These are phyloP conservation scores for Brachionus rotundiformis DNA, from an alignment of 1,140 invertebrate species.

Conservation along the genomic window DNA sequence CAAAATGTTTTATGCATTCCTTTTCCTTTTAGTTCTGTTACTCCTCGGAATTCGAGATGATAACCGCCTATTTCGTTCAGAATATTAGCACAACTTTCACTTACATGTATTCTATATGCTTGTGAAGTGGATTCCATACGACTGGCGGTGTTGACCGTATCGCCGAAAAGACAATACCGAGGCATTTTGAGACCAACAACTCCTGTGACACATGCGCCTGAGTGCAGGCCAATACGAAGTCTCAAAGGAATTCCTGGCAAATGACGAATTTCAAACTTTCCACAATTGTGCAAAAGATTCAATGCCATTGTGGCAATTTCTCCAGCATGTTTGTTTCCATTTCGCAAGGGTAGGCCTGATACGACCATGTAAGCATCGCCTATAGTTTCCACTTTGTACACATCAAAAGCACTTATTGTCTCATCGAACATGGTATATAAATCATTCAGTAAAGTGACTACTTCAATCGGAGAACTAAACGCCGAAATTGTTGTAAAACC, in stretches of 20 bases:
- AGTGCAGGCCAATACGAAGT: constrained; percentile 70
- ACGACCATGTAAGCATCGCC: constrained; percentile 62
- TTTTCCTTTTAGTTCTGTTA: constrained; percentile 78
- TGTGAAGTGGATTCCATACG: constrained; percentile 74
- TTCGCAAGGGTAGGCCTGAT: constrained; percentile 46
- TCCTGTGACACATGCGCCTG: constrained; percentile 26
- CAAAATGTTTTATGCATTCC: constrained; percentile 85
- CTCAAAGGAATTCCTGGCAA: constrained; percentile 76
- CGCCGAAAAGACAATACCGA: constrained; percentile 76
- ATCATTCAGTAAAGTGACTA: constrained; percentile 58
- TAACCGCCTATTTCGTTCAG: constrained; percentile 77
- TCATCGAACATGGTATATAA: constrained; percentile 56
- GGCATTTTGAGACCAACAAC: constrained; percentile 59
- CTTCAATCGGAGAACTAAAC: constrained; percentile 84
- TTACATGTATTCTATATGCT: constrained; percentile 63
- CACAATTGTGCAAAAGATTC: constrained; percentile 82
- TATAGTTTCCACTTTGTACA: constrained; percentile 71
- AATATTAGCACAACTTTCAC: constrained; percentile 70
- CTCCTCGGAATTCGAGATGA: constrained; percentile 75
- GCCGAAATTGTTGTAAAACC: constrained; percentile 95
- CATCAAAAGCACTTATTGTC: constrained; percentile 72
- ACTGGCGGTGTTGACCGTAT: constrained; percentile 89
- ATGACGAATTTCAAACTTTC: constrained; percentile 80
- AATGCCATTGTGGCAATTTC: constrained; percentile 86
- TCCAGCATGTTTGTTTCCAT: constrained; percentile 55